These are phyloP conservation scores for Epinephelus cyanopodus DNA, from an alignment of 2,113 vertebrate genomes.

Conservation along the genomic window DNA sequence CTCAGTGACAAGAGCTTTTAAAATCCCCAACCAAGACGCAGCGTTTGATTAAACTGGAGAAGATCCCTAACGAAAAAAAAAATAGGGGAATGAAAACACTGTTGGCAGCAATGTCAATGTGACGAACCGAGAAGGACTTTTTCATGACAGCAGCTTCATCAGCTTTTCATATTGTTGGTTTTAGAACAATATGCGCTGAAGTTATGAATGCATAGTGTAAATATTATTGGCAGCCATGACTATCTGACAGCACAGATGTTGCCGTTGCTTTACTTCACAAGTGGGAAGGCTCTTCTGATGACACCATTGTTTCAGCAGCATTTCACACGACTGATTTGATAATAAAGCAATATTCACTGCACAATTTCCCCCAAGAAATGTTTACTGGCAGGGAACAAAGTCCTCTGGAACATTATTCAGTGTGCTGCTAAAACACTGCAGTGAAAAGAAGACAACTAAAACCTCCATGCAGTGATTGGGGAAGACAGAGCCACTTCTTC, in stretches of 20 bases:
- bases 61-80: conserved; percentile 53
- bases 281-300: conserved; percentile 48
- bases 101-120: conserved; percentile 58
- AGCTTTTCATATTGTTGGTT: conserved; percentile 66
- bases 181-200: conserved; percentile 58
- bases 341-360: conserved; percentile 55
- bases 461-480: not conserved
- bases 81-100: conserved; percentile 46
- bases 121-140: conserved; percentile 52
- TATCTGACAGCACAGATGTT: conserved; percentile 71
- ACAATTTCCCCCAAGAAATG: conserved; percentile 29
- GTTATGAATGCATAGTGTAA: conserved; percentile 61
- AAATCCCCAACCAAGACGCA: conserved; percentile 61
- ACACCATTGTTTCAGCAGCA: conserved; percentile 63
- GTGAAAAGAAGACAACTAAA: conserved; percentile 25
- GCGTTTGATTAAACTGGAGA: conserved; percentile 69
- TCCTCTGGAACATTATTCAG: conserved; percentile 21
- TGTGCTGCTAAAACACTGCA: conserved; percentile 19
- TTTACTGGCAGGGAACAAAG: conserved; percentile 46
- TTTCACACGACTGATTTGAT: conserved; percentile 65
- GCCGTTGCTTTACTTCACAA: conserved; percentile 55
- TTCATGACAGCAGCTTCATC: conserved; percentile 62
- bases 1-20: conserved; percentile 63
- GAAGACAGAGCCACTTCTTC: not conserved
- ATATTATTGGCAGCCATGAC: conserved; percentile 72